Base-by-base conservation (phyloP, 2,113 vertebrate genomes). In the Cebidichthys violaceus region DNA sequence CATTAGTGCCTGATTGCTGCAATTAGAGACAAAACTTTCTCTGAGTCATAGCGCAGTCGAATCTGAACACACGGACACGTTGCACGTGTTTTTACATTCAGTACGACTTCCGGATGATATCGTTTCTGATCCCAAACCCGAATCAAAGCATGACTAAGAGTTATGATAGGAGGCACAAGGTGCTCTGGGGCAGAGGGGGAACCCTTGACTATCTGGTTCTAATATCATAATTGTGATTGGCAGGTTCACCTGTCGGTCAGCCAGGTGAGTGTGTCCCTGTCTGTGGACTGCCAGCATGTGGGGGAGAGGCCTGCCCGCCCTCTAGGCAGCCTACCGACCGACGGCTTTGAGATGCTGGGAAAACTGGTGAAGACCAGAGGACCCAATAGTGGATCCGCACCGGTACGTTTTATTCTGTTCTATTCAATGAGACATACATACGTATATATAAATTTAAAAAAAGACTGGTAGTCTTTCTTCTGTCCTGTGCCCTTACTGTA, bases 201-300 rank as follows among this genome's bases (percentile, higher is more conserved):
- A 18, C 14, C 6, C 14, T 2, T 31, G 20, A 33, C 52, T 27
- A 41, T 35, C 1, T 41, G 31, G 37, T 4, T 57, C 13, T 70
- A 24, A 59, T 54, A 15, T 70, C 17, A 41, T 17, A 4, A 15
- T 9, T 68, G 15, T 84, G 55, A 70, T 91, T 79, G 79, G 55
- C 94, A 99, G 98, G 94, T 99, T 4, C 98, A 98, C 0, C 86
- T 99, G 87, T 96, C 96, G 0, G 94, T 99, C 88, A 97, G 95
- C 87, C 96, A 87, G 90, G 94, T 94, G 86, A 96, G 92, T 61
- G 93, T 98, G 69, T 95, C 92, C 14, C 95, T 99, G 50, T 97
- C 95, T 0, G 93, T 99, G 91, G 98, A 99, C 93, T 99, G 98
- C 57, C 95, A 94, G 94, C 95, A 90, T 52, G 95, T 97, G 57